Evolutionary conservation across 2,797 vertebrate species (phyloP).

Genomic region (Alectoris magna): DNA sequence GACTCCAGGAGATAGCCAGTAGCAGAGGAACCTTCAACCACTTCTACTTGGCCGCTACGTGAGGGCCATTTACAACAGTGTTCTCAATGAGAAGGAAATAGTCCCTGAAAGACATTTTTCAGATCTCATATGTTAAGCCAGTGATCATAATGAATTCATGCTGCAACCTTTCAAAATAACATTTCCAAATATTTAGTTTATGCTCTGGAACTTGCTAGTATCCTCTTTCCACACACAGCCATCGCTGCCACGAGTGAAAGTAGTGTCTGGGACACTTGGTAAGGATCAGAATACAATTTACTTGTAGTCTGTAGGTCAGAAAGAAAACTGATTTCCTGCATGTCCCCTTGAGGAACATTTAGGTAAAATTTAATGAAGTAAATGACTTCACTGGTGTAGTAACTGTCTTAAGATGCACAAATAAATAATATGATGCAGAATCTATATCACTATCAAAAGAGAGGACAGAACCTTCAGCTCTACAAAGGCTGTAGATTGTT

Average conservation of each 20-base stretch:
- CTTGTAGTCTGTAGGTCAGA: neutral
- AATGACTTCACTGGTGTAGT: neutral
- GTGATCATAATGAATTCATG: neutral
- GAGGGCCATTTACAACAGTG: neutral
- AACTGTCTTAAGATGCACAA: neutral
- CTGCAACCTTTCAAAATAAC: neutral
- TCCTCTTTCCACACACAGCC: neutral
- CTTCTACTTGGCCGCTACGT: neutral
- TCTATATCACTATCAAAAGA: neutral
- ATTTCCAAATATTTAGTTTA: neutral
- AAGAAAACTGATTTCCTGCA: neutral
- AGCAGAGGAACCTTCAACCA: neutral
- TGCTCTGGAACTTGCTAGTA: neutral
- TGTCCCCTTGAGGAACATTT: neutral
- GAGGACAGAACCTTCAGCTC: neutral
- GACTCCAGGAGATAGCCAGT: neutral
- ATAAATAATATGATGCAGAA: neutral
- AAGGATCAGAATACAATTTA: neutral
- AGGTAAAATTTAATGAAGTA: neutral
- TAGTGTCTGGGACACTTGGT: neutral
- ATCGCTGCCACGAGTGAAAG: neutral
- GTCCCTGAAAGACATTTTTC: neutral
- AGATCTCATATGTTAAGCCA: neutral
- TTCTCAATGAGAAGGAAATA: neutral
- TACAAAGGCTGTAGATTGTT: neutral